Evolutionary conservation across 30 jellyfish, hydroid and myxozoan species (phyloP).

Genomic region (Aurelia coerulea): DNA sequence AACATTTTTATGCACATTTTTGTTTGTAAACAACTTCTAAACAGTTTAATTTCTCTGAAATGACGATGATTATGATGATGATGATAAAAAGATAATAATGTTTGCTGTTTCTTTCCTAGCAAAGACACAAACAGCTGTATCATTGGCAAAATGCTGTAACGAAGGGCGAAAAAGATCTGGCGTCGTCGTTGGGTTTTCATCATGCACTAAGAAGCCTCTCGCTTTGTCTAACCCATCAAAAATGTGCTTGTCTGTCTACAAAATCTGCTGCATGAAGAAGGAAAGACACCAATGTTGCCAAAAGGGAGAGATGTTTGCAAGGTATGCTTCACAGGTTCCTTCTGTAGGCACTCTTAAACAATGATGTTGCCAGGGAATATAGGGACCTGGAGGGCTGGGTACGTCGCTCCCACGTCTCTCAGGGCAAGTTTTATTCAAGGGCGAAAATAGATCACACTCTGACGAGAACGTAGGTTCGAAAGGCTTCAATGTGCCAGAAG

Average conservation of each 20-base stretch:
- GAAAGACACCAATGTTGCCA: slow-evolving; percentile 45
- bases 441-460: no score
- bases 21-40: no score
- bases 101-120: not conserved
- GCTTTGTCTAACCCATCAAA: slow-evolving; percentile 29
- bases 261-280: slow-evolving; percentile 49
- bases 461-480: no score
- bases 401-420: no score
- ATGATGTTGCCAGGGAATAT: no score
- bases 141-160: slow-evolving; percentile 52
- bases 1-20: no score
- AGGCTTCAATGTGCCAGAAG: no score
- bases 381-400: no score
- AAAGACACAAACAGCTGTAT: slow-evolving; percentile 15
- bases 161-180: slow-evolving; percentile 58
- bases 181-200: slow-evolving; percentile 46
- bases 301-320: slow-evolving; percentile 40
- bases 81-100: no score
- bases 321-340: slow-evolving; percentile 2
- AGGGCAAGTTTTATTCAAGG: no score
- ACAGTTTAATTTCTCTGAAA: no score
- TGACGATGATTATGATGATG: no score
- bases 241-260: slow-evolving; percentile 48
- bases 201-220: slow-evolving; percentile 32
- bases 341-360: not conserved